Conservation (phyloP, 2,888 invertebrate species). For the Drosophila demipolita region DNA sequence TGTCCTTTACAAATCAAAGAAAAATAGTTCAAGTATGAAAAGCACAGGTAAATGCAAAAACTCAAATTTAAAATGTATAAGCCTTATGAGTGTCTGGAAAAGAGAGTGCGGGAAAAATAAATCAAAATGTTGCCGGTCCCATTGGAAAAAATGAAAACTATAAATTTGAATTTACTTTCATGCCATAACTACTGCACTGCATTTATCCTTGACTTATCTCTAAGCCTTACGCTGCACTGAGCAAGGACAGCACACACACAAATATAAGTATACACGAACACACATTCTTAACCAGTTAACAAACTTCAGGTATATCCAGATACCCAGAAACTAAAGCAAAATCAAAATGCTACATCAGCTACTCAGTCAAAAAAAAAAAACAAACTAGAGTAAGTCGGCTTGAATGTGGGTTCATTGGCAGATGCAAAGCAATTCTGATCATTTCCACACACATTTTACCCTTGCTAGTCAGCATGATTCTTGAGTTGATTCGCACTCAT, state of each 20-base stretch:
- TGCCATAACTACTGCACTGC: conserved; percentile 53
- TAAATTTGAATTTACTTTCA: conserved; percentile 17
- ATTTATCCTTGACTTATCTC: conserved; percentile 65
- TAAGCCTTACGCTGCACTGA: conserved; percentile 63
- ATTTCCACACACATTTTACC: conserved; percentile 37
- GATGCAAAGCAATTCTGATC: conserved; percentile 9
- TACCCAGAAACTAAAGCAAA: conserved; percentile 29
- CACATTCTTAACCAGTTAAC: conserved; percentile 50
- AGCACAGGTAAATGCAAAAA: conserved; percentile 8
- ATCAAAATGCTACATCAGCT: conserved; percentile 46
- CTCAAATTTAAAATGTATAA: conserved; percentile 45
- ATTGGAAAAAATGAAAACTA: conserved; percentile 6
- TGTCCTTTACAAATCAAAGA: conserved; percentile 5
- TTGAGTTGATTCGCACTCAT: conserved; percentile 54
- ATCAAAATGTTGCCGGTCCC: not conserved
- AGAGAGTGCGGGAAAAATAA: not conserved
- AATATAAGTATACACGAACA: conserved; percentile 19
- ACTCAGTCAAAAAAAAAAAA: conserved; percentile 21
- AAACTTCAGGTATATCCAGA: conserved; percentile 39
- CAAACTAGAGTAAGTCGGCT: conserved; percentile 28
- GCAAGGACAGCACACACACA: conserved; percentile 34
- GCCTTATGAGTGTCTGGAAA: not conserved
- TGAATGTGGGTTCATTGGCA: conserved; percentile 35
- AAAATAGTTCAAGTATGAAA: conserved; percentile 1
- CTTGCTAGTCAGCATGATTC: conserved; percentile 45